Evolutionary conservation across 2,888 invertebrate genomes (phyloP), one percentile per base, ranked within the genome.

Genomic region (Rhodophaea formosa): DNA sequence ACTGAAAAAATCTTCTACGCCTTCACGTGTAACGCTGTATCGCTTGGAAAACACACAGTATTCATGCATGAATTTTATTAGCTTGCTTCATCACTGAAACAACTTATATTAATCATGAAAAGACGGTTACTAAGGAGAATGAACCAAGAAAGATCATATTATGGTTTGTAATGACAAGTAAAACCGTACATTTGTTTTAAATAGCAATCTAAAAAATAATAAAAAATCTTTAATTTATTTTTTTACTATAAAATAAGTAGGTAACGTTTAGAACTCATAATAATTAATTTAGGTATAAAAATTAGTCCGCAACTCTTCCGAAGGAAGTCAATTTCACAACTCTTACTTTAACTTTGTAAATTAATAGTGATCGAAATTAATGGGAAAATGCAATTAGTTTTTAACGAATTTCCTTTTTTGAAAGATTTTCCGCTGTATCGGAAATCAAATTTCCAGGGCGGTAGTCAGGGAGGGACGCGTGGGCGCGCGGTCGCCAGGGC

Each of bases 1-100:
- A 71, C 71, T 65, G 72, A 72, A 75, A 76, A 70, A 75, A 75
- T 67, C 61, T 71, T 72, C 70, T 65, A 71, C 67, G 67, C 61
- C 61, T 54, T 7, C 23, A n/a, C 39, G 15, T 53, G 15, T 30
- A 29, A 53, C 43, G 17, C 43, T 39, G 16, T n/a, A 17, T 30
- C 46, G 32, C 8, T 49, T 49, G 49, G n/a, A 29, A 49, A 15
- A 15, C 15, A 15, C 15, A 10, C 2, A 15, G 14, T 14, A 30
- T 16, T 44, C 10, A 14, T 15, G 15, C 44, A 14, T 43, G 17
- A 6, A 30, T 30, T 10, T 46, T 46, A n/a, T n/a, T n/a, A n/a
- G n/a, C n/a, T n/a, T n/a, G n/a, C n/a, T n/a, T n/a, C n/a, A n/a
- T n/a, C n/a, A n/a, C n/a, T n/a, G n/a, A n/a, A n/a, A n/a, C n/a